Evolutionary conservation across 2,113 vertebrate species (phyloP).

Genomic region (Myocastor coypus): DNA sequence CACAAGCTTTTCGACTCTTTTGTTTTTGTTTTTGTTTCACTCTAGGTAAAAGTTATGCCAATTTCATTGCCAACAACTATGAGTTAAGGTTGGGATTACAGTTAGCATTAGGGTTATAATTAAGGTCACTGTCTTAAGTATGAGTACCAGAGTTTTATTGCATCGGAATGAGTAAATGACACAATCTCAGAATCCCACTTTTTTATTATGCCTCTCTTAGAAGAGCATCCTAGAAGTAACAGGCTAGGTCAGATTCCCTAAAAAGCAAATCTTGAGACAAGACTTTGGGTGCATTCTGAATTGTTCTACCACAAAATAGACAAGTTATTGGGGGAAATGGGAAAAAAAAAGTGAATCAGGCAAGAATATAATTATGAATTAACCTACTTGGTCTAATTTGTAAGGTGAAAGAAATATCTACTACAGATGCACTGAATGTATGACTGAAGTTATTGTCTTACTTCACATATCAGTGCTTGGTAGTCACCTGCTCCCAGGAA

Average conservation of each 20-base stretch:
- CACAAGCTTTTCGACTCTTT: background rate
- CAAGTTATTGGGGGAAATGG: background rate
- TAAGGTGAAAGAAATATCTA: background rate
- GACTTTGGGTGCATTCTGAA: background rate
- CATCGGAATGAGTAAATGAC: background rate
- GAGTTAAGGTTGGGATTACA: background rate
- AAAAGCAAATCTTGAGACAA: background rate
- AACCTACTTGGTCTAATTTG: background rate
- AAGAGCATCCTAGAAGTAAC: background rate
- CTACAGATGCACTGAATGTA: background rate
- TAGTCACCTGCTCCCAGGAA: background rate
- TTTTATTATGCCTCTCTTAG: accelerated
- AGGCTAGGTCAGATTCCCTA: background rate
- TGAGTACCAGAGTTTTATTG: background rate
- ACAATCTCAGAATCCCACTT: background rate
- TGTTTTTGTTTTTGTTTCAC: background rate
- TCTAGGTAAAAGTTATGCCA: background rate
- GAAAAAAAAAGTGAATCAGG: background rate
- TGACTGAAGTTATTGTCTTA: background rate
- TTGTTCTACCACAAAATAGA: background rate
- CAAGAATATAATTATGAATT: background rate
- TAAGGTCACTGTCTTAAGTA: background rate
- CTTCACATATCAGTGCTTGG: background rate
- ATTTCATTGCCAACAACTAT: background rate
- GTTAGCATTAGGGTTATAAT: background rate